Conservation (phyloP, 2,888 invertebrate species). For the Camptogramma bilineatum region DNA sequence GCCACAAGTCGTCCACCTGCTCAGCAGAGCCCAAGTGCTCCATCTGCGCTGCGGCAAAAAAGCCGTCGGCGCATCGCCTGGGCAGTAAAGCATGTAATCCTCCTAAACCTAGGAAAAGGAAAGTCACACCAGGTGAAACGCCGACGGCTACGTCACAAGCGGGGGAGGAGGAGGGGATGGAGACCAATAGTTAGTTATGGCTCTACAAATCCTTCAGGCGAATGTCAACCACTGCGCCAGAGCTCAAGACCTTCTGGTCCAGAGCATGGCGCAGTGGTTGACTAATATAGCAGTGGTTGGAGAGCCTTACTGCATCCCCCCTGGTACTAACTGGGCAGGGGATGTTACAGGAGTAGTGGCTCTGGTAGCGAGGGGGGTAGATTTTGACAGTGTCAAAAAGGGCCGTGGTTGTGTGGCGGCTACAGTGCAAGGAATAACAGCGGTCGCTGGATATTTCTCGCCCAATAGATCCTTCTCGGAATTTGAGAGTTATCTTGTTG, state of each 20-base stretch:
- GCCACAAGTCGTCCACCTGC: slow-evolving; percentile 2
- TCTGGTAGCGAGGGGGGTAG: not conserved
- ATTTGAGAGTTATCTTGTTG: not conserved
- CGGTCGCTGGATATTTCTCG: not conserved
- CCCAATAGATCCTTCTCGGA: not conserved
- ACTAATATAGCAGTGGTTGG: slow-evolving; percentile 22
- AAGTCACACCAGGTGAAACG: not conserved
- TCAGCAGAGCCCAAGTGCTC: not conserved
- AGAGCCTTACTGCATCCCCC: not conserved
- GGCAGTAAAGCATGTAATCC: slow-evolving; percentile 1
- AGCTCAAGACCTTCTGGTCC: too few species aligned
- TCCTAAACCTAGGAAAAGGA: not conserved
- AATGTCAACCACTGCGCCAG: too few species aligned
- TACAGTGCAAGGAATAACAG: too few species aligned
- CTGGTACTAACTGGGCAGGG: not conserved
- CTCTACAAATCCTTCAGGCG: slow-evolving; percentile 17
- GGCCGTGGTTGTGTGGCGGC: not conserved
- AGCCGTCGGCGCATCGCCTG: not conserved
- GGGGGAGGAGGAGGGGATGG: not conserved
- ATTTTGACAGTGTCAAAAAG: not conserved
- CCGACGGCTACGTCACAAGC: not conserved
- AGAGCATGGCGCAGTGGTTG: too few species aligned
- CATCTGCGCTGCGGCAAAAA: slow-evolving; percentile 2
- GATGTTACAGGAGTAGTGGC: not conserved
- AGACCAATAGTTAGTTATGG: not conserved